These are phyloP conservation scores for Limnothrissa miodon DNA, from an alignment of 2,113 vertebrate species.

Conservation along the genomic window DNA sequence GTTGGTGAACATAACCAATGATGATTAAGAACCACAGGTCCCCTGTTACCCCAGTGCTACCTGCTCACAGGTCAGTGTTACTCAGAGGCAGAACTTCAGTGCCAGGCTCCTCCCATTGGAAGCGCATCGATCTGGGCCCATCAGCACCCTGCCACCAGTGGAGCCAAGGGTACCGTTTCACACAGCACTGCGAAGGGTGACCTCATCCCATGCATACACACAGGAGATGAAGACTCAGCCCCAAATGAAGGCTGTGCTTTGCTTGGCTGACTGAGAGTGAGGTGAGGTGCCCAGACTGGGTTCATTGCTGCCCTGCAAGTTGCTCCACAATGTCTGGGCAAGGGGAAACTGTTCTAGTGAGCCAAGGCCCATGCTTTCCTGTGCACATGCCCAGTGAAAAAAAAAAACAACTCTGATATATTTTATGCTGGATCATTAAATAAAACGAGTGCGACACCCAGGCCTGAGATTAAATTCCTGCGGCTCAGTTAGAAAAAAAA, in stretches of 20 bases:
- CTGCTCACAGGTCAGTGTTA: not conserved
- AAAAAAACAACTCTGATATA: not conserved
- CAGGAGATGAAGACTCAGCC: conserved; percentile 26
- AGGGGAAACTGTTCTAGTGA: conserved; percentile 21
- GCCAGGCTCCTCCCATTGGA: not conserved
- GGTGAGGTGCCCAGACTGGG: not conserved
- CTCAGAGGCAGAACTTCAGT: not conserved
- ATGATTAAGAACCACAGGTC: not conserved
- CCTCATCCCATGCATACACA: conserved; percentile 27
- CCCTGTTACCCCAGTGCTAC: not conserved
- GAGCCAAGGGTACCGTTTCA: conserved; percentile 22
- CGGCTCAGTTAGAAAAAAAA: not conserved
- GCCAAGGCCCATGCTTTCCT: conserved; percentile 6
- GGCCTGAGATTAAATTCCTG: conserved; percentile 22
- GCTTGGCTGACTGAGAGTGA: not conserved
- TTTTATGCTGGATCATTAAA: conserved; percentile 27
- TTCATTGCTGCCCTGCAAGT: not conserved
- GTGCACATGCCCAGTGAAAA: conserved; percentile 20
- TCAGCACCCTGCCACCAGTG: not conserved
- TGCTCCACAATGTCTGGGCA: not conserved
- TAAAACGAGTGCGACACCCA: conserved; percentile 25
- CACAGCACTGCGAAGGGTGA: conserved; percentile 6
- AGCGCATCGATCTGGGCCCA: not conserved
- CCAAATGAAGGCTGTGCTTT: not conserved
- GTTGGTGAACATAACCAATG: not conserved